Percentiles rank a stretch among this genome's conserved stretches.
These are phyloP conservation scores for Coleophora flavipennella DNA, from an alignment of 2,888 invertebrate species.

Conservation along the genomic window DNA sequence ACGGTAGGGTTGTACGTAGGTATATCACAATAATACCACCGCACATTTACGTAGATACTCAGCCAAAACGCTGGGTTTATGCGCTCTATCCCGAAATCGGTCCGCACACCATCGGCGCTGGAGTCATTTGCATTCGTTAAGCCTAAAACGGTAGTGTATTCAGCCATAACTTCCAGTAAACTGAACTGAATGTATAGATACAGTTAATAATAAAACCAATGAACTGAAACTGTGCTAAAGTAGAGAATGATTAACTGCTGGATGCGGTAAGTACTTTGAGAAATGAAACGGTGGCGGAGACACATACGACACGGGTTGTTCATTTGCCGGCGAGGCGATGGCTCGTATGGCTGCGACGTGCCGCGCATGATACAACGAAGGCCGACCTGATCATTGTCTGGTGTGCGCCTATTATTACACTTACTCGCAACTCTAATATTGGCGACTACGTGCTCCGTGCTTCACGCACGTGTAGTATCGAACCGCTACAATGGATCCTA, in stretches of 20 bases:
- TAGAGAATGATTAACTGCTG: conserved; percentile 23
- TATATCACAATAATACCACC: conserved; percentile 20
- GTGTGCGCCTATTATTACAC: conserved; percentile 24
- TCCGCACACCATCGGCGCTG: conserved; percentile 16
- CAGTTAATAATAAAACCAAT: not conserved
- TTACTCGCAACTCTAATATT: conserved; percentile 9
- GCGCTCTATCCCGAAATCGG: conserved; percentile 6
- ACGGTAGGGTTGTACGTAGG: not conserved
- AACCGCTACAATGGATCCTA: no score
- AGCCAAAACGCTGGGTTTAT: conserved; percentile 12
- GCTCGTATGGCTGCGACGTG: conserved; percentile 55
- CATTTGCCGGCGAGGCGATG: conserved; percentile 43
- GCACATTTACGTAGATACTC: conserved; percentile 24
- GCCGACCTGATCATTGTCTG: conserved; percentile 22
- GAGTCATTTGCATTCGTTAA: conserved; percentile 34
- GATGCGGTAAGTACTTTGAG: conserved; percentile 26
- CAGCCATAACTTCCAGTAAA: conserved; percentile 19
- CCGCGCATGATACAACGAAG: conserved; percentile 29
- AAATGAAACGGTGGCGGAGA: conserved; percentile 26
- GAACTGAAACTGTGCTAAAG: conserved; percentile 14
- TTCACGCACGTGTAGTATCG: no score
- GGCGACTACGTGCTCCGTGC: conserved; percentile 3
- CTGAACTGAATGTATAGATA: conserved; percentile 6
- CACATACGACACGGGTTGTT: conserved; percentile 26
- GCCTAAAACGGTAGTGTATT: conserved; percentile 19